A percentile compares a stretch with the other conserved stretches of the same genome.
phyloP scores from a whole-genome alignment of 2,888 invertebrate species.

The Lasioglossum calceatum region DNA sequence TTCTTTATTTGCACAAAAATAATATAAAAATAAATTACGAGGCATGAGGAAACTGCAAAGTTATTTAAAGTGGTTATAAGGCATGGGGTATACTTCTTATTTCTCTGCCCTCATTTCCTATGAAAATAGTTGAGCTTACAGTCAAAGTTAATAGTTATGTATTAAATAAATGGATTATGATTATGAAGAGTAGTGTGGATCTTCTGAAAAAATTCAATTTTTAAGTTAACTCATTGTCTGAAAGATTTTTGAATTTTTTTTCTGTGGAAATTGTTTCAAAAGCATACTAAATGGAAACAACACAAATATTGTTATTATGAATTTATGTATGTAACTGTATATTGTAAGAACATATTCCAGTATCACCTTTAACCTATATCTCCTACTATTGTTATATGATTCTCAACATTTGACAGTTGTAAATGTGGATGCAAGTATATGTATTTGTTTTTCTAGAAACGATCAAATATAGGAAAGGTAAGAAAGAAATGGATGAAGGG shows the following conservation, averaged over 20 bases:
- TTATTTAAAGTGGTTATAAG: constrained; percentile 7
- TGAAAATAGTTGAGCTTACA: constrained; percentile 15
- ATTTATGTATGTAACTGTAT: background rate
- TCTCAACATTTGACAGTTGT: constrained; percentile 6
- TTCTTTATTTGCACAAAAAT: constrained; percentile 20
- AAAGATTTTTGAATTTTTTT: background rate
- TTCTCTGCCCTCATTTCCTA: background rate
- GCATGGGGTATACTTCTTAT: background rate
- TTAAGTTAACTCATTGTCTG: background rate
- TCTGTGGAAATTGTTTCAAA: constrained; percentile 68
- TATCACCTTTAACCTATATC: constrained; percentile 13
- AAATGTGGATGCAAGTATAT: constrained; percentile 24
- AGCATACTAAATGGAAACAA: constrained; percentile 38
- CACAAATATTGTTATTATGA: constrained; percentile 1
- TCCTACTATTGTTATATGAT: background rate
- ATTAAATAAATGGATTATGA: constrained; percentile 28
- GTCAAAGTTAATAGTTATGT: constrained; percentile 7
- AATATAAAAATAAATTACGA: constrained; percentile 31
- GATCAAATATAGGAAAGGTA: constrained; percentile 31
- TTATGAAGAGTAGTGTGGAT: background rate
- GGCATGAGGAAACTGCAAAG: constrained; percentile 60
- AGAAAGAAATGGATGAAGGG: constrained; percentile 41
- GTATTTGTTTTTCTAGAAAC: constrained; percentile 25
- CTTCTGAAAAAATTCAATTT: background rate
- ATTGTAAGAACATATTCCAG: background rate